A percentile compares a stretch with the other conserved stretches of the same genome.
Conservation (phyloP, 2,797 vertebrate species). For the Poeciliopsis gracilis region DNA sequence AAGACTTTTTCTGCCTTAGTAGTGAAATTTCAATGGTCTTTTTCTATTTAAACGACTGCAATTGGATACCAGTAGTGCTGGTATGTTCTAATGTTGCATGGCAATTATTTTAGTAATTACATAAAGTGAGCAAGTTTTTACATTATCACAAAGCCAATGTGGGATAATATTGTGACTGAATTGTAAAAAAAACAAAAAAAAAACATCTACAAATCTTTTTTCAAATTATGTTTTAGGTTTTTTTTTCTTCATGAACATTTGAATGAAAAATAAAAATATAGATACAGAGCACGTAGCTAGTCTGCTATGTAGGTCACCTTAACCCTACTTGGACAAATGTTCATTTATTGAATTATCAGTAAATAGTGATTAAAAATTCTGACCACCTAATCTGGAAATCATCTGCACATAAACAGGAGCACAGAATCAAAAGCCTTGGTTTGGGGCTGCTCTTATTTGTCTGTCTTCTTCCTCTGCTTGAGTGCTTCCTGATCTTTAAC, state of each 20-base stretch:
- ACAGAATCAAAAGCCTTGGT: background rate
- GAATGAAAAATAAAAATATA: background rate
- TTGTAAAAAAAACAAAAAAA: background rate
- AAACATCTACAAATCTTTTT: background rate
- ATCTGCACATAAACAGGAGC: background rate
- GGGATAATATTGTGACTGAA: background rate
- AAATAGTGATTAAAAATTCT: background rate
- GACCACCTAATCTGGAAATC: background rate
- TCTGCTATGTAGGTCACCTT: background rate
- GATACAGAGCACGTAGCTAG: background rate
- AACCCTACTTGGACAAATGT: background rate
- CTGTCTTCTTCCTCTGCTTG: conserved; percentile 9
- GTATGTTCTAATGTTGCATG: background rate
- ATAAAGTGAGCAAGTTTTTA: background rate
- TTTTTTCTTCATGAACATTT: background rate
- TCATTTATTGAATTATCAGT: background rate
- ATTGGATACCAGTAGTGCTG: background rate
- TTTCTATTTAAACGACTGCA: background rate
- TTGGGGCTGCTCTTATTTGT: background rate
- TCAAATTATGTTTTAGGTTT: background rate
- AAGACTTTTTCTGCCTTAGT: background rate
- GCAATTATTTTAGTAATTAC: background rate
- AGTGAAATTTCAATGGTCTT: background rate
- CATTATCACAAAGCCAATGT: background rate
- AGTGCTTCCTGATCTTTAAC: conserved; percentile 13